Evolutionary conservation across 2,888 invertebrate genomes (phyloP).

Genomic region (Tortricodes alternella): DNA sequence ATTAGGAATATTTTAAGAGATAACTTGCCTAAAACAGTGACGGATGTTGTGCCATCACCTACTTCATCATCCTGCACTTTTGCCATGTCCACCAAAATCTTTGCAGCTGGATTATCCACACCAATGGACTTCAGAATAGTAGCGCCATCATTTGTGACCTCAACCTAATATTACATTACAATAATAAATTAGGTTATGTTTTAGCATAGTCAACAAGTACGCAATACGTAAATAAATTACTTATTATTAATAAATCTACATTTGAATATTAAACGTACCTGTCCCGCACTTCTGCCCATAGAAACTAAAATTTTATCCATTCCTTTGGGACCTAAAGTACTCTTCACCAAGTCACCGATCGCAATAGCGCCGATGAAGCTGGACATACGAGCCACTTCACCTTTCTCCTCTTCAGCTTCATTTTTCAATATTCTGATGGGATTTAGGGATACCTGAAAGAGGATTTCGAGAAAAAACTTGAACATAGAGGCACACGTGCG

Average conservation of each 20-base stretch:
- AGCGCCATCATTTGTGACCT: slow-evolving; percentile 99
- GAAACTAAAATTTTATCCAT: slow-evolving; percentile 97
- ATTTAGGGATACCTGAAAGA: slow-evolving; percentile 92
- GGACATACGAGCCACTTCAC: slow-evolving; percentile 97
- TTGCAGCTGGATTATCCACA: slow-evolving; percentile 99
- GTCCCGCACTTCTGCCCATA: slow-evolving; percentile 89
- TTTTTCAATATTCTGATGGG: slow-evolving; percentile 96
- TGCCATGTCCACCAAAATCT: slow-evolving; percentile 99
- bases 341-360: slow-evolving; percentile 98
- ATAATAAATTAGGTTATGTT: not conserved
- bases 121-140: slow-evolving; percentile 98
- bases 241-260: too few species aligned
- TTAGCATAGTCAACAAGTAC: not conserved
- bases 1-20: too few species aligned
- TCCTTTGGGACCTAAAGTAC: slow-evolving; percentile 99
- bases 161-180: slow-evolving; percentile 83
- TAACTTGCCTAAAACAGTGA: slow-evolving; percentile 92
- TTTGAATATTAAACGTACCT: slow-evolving; percentile 54
- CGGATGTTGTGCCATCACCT: slow-evolving; percentile 99
- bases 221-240: too few species aligned
- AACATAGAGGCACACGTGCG: slow-evolving; percentile 57
- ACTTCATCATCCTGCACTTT: slow-evolving; percentile 99
- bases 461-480: slow-evolving; percentile 32
- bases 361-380: slow-evolving; percentile 99
- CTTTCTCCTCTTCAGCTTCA: slow-evolving; percentile 99